These are phyloP conservation scores for Microtus ochrogaster DNA, from an alignment of 2,113 vertebrate genomes.

Conservation along the genomic window DNA sequence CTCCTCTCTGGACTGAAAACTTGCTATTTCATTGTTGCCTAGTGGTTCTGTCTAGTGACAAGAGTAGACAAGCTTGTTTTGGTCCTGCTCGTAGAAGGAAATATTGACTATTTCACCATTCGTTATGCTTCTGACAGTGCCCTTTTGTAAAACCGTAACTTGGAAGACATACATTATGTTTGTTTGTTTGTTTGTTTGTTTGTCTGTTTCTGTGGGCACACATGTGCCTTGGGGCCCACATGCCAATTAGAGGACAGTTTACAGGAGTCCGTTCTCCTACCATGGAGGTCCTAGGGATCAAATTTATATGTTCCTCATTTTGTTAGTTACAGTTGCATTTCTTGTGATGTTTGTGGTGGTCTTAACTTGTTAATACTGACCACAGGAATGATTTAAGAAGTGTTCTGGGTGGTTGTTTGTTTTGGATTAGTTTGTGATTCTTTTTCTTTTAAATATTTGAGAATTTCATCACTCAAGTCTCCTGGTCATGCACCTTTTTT, in stretches of 20 bases:
- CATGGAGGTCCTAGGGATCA: too few relatives aligned
- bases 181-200: background rate
- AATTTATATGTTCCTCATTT: background rate
- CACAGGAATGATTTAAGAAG: background rate
- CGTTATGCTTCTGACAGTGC: background rate
- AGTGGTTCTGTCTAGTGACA: background rate
- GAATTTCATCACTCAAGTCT: background rate
- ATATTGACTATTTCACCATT: background rate
- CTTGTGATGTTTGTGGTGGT: background rate
- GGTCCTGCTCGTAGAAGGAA: background rate
- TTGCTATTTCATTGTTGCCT: slow-evolving; percentile 35
- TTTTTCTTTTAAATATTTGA: background rate
- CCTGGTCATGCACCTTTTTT: background rate
- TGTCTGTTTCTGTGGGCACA: background rate
- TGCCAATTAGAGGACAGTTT: too few relatives aligned
- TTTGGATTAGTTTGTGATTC: background rate
- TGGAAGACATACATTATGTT: background rate
- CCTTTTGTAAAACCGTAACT: background rate
- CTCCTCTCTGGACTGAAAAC: background rate
- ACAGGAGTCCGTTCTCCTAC: background rate
- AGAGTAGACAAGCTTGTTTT: background rate
- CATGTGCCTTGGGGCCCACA: too few relatives aligned
- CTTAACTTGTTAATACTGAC: background rate
- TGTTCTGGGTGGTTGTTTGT: background rate
- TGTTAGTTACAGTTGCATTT: slow-evolving; percentile 18